Base-by-base conservation (phyloP, 2,797 vertebrate species). In the Silurus aristotelis region DNA sequence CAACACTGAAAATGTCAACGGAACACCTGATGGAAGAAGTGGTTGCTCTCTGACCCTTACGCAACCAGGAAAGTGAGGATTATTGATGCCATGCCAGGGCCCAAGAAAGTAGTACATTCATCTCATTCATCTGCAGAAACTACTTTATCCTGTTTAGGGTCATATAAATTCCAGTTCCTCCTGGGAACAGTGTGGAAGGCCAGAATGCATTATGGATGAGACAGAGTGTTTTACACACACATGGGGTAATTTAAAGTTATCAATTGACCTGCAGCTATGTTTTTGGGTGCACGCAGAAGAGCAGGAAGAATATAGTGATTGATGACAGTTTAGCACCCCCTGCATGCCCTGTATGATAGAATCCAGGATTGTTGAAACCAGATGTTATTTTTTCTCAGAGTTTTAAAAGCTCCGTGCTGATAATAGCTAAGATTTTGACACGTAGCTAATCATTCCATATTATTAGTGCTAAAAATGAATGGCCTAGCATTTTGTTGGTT, bases 1-100 rank as follows among this genome's bases (percentile, higher is more conserved):
- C 80, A 84, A 43, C 81, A 84, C 43, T 66, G 77, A 84, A 61
- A 67, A 73, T 83, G 82, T 87, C 81, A 87, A 46, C 38, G 27
- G 80, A 76, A 73, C 73, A 79, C 67, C 70, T 13, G 58, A 85
- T 83, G 60, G 58, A 84, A 84, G 70, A 56, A 80, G 67, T 67
- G 25, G 67, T 66, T 67, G 79, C 25, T 20, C 79, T 55, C 63
- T 52, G 64, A 81, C 43, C 63, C n/a, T 55, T n/a, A 67, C 46
- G 52, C 79, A 27, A 63, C 13, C 60, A 79, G 38, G 31, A 63
- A 79, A 67, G 46, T 20, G 10, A 67, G n/a, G 43, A 67, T 67
- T 67, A 52, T 66, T 67, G 12, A 31, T 31, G 20, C 46, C n/a
- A 63, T 64, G 20, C 15, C 46, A 52, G 43, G 25, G 43, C 8